Evolutionary conservation across 2,888 invertebrate species (phyloP), one percentile per base, ranked within the genome.

Genomic region (Liodrosophila aerea): DNA sequence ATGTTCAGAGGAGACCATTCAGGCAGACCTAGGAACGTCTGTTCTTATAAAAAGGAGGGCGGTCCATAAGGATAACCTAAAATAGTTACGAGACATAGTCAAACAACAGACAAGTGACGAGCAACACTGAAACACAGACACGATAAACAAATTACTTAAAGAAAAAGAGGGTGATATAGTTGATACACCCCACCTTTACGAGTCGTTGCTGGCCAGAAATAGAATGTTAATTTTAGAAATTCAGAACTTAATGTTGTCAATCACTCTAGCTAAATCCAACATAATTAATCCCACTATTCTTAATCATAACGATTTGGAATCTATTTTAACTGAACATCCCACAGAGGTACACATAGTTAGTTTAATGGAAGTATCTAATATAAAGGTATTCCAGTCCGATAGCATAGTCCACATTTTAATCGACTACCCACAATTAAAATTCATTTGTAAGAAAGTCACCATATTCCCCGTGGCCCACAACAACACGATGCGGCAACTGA

Each of bases 1-100:
- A n/a, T n/a, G n/a, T n/a, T n/a, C n/a, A n/a, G n/a, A n/a, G n/a
- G n/a, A n/a, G n/a, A n/a, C n/a, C n/a, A n/a, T n/a, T n/a, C n/a
- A n/a, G n/a, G 39, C 30, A 29, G 47, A 47, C 30, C 8, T 47
- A 7, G 37, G 30, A n/a, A 37, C 47, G 15, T 29, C 47, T 13
- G 27, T 49, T 8, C 47, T 2, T 30, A 12, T n/a, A n/a, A n/a
- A n/a, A n/a, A n/a, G n/a, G n/a, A n/a, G n/a, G n/a, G n/a, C n/a
- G n/a, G n/a, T n/a, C n/a, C n/a, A n/a, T n/a, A n/a, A n/a, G n/a
- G n/a, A n/a, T n/a, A n/a, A n/a, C n/a, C n/a, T n/a, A n/a, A 22
- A 12, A 33, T 11, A 7, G 16, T n/a, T n/a, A n/a, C n/a, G n/a
- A n/a, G n/a, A n/a, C n/a, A 18, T 16, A 16, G n/a, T 34, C 27